Evolutionary conservation across 2,888 invertebrate genomes (phyloP).

Genomic region (Drosophila incognita): DNA sequence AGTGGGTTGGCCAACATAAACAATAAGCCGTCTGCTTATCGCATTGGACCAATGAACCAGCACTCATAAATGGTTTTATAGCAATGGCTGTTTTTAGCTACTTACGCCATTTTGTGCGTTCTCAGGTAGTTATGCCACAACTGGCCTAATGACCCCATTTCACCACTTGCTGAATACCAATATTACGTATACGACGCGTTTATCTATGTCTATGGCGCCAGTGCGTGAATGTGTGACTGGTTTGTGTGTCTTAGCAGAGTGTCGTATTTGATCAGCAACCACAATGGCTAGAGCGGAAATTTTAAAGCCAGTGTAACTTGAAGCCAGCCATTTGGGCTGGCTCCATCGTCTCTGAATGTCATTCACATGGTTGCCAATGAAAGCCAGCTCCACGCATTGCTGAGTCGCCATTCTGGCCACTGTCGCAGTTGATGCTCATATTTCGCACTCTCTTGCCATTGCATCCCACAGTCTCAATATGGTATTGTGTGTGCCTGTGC

Average conservation of each 20-base stretch:
- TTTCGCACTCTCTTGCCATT: conserved; percentile 47
- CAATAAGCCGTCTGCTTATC: conserved; percentile 58
- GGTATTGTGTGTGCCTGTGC: conserved; percentile 26
- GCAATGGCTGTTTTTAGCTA: conserved; percentile 8
- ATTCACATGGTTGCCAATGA: conserved; percentile 4
- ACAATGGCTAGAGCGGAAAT: conserved; percentile 39
- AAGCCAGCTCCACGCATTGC: conserved; percentile 17
- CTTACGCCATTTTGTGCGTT: conserved; percentile 5
- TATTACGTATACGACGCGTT: conserved; percentile 51
- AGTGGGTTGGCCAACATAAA: conserved; percentile 37
- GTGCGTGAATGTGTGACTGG: background rate
- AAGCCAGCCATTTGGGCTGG: conserved; percentile 54
- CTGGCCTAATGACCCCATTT: conserved; percentile 43
- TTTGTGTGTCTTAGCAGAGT: conserved; percentile 43
- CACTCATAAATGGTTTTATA: conserved; percentile 43
- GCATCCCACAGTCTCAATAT: conserved; percentile 41
- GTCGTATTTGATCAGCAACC: conserved; percentile 60
- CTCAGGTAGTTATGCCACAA: conserved; percentile 41
- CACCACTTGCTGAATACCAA: conserved; percentile 25
- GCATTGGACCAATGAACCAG: conserved; percentile 44
- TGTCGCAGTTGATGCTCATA: conserved; percentile 58
- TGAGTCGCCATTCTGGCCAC: conserved; percentile 51
- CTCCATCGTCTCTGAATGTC: conserved; percentile 6
- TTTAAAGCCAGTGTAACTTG: conserved; percentile 72
- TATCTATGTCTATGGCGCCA: conserved; percentile 12